These are phyloP conservation scores for Limonius californicus DNA, from an alignment of 1,140 invertebrate species.

Conservation along the genomic window DNA sequence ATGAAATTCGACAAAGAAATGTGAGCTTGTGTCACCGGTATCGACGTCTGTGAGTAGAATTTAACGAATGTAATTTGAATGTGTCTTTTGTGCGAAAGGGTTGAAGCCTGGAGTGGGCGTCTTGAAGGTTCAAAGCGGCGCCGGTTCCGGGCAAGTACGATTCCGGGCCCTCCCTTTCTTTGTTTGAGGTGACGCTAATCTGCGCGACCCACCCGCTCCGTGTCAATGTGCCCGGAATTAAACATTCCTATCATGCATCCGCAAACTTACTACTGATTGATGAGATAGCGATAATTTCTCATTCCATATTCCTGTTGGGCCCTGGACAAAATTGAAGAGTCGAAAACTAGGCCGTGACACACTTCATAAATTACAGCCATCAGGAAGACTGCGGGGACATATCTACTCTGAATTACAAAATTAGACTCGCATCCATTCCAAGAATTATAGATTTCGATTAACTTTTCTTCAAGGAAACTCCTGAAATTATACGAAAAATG, in stretches of 20 bases:
- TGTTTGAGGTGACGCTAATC: conserved; percentile 14
- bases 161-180: conserved; percentile 4
- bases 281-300: conserved; percentile 13
- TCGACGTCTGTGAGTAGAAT: conserved; percentile 2
- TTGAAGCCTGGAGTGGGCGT: conserved; percentile 9
- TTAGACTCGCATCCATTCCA: too few relatives aligned
- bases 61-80: conserved; percentile 14
- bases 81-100: conserved; percentile 11
- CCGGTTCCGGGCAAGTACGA: conserved; percentile 10
- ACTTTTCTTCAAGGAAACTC: too few relatives aligned
- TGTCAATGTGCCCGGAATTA: conserved; percentile 10
- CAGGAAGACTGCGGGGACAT: too few relatives aligned
- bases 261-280: conserved; percentile 10
- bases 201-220: not conserved
- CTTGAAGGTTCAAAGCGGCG: conserved; percentile 10
- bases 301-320: conserved; percentile 7
- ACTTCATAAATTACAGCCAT: conserved; percentile 1
- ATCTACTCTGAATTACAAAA: too few relatives aligned
- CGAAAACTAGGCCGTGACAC: not conserved
- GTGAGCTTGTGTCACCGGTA: not conserved
- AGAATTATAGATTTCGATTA: too few relatives aligned
- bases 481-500: too few relatives aligned
- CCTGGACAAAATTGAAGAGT: conserved; percentile 7
- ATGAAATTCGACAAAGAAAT: not conserved
- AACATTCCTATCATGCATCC: conserved; percentile 11